A percentile compares a stretch with the other conserved stretches of the same genome.
Conservation (phyloP, 1,140 invertebrate species). For the Zaprionus tsacasi region DNA sequence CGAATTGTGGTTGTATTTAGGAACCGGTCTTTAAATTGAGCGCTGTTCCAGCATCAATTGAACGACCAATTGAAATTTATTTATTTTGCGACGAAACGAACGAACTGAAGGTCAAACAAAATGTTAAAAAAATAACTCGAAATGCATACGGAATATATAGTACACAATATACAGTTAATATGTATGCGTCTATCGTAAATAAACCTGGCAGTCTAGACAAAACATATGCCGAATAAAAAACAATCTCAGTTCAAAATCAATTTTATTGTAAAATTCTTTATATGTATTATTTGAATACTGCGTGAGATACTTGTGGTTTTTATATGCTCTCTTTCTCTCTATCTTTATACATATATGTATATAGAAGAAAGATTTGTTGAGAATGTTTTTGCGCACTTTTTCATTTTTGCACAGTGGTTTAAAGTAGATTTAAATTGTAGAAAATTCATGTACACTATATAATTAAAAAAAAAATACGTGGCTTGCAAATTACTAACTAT, state of each 20-base stretch:
- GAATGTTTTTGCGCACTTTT: not conserved
- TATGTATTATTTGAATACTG: not conserved
- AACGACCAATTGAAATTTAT: conserved; percentile 6
- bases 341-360: not conserved
- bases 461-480: not conserved
- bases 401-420: not conserved
- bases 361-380: too few species aligned
- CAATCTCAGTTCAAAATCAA: not conserved
- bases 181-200: not conserved
- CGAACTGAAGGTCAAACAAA: conserved; percentile 26
- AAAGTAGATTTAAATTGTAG: not conserved
- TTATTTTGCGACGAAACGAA: conserved; percentile 11
- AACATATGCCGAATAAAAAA: not conserved
- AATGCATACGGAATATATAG: not conserved
- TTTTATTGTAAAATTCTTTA: not conserved
- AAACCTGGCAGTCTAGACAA: not conserved
- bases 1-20: not conserved
- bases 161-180: not conserved
- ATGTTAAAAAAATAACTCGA: not conserved
- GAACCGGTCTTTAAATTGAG: conserved; percentile 21
- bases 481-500: too few species aligned
- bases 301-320: not conserved
- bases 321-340: not conserved
- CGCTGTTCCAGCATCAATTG: conserved; percentile 3
- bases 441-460: not conserved